Evolutionary conservation across 2,113 vertebrate species (phyloP).

Genomic region (Gorsachius goisagi): DNA sequence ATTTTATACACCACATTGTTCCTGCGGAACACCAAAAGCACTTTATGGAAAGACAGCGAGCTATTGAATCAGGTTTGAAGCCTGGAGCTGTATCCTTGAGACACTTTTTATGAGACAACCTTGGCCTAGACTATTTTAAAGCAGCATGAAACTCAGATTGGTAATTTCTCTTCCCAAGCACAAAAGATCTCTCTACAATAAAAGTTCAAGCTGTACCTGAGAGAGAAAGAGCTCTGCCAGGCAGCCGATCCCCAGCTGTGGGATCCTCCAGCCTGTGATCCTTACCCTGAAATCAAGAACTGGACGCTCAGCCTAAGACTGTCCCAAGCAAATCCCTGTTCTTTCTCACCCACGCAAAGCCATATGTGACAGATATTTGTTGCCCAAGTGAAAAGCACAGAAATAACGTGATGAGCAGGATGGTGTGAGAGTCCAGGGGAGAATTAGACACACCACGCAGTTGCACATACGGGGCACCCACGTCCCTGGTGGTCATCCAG

Average conservation of each 20-base stretch:
- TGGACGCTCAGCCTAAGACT: neutral
- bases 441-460: neutral
- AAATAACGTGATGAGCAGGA: neutral
- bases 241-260: neutral
- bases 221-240: neutral
- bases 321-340: neutral
- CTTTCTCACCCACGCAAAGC: neutral
- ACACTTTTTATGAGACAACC: neutral
- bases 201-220: neutral
- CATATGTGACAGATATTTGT: neutral
- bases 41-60: neutral
- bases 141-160: neutral
- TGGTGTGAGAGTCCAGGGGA: neutral
- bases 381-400: neutral
- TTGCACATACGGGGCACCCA: neutral
- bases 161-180: neutral
- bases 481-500: neutral
- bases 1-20: neutral
- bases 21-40: neutral
- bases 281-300: neutral
- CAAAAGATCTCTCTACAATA: neutral
- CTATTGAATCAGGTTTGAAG: slow-evolving; percentile 3
- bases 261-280: neutral
- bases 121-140: slow-evolving; percentile 37
- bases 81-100: slow-evolving; percentile 29